Evolutionary conservation across 2,797 vertebrate species (phyloP).

Genomic region (Muraenolepis orangiensis): DNA sequence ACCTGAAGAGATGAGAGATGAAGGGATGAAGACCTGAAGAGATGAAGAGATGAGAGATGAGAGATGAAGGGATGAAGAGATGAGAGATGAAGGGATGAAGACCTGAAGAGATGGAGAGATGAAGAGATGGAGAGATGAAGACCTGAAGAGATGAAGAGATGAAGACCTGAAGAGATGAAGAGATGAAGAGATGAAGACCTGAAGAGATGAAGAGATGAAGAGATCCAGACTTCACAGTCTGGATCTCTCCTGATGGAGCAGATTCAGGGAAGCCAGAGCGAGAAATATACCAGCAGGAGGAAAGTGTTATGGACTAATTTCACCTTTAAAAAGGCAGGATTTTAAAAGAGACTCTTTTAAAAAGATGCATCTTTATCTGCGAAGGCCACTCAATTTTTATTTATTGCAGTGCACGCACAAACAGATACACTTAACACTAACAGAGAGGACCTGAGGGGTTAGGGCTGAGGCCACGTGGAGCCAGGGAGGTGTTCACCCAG

Average conservation of each 20-base stretch:
- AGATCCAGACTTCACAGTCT: background rate
- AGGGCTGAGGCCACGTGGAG: too few species aligned
- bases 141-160: too few species aligned
- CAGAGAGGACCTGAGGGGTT: background rate
- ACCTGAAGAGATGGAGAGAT: background rate
- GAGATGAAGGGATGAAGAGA: background rate
- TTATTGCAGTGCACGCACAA: background rate
- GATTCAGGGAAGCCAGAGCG: background rate
- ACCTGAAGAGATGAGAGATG: too few species aligned
- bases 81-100: too few species aligned
- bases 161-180: background rate
- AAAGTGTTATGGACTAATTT: background rate
- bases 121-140: background rate
- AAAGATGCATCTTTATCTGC: background rate
- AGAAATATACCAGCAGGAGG: background rate
- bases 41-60: background rate
- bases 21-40: background rate
- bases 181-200: background rate
- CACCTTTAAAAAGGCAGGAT: background rate
- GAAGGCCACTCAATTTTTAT: background rate
- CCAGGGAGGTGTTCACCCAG: background rate
- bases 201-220: background rate
- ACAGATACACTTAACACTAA: background rate
- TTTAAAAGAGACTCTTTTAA: background rate
- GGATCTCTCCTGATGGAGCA: background rate